These are phyloP conservation scores for Pyxicephalus adspersus DNA, from an alignment of 2,113 vertebrate genomes.

Conservation along the genomic window DNA sequence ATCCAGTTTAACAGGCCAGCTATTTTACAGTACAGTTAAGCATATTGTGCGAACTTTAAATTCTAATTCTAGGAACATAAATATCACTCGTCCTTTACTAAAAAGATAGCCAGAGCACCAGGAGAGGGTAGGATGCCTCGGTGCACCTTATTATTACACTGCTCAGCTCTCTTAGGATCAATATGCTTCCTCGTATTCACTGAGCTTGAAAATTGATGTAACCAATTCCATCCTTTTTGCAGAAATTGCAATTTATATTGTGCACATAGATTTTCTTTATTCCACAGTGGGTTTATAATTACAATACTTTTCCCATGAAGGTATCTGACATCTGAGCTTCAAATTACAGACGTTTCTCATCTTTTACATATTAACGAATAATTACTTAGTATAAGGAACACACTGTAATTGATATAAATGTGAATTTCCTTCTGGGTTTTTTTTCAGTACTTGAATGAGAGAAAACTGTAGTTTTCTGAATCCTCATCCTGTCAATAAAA, in stretches of 20 bases:
- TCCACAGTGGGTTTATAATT: conserved; percentile 38
- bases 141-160: conserved; percentile 40
- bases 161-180: conserved; percentile 33
- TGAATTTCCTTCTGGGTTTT: neutral
- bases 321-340: conserved; percentile 24
- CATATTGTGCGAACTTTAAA: no score
- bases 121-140: conserved; percentile 2
- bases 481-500: neutral
- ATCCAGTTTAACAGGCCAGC: no score
- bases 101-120: conserved; percentile 14
- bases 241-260: conserved; percentile 50
- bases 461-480: neutral
- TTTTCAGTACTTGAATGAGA: neutral
- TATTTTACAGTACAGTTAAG: no score
- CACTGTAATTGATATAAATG: conserved; percentile 19
- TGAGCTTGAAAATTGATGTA: conserved; percentile 54
- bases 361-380: conserved; percentile 18
- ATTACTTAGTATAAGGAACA: neutral
- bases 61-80: conserved; percentile 1
- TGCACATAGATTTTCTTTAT: conserved; percentile 42
- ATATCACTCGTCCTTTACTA: conserved; percentile 29
- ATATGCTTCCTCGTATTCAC: conserved; percentile 37
- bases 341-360: conserved; percentile 3
- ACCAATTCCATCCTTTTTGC: conserved; percentile 48
- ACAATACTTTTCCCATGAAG: conserved; percentile 22